Conservation (phyloP, 2,797 vertebrate species). For the Tiaroga cobitis region DNA sequence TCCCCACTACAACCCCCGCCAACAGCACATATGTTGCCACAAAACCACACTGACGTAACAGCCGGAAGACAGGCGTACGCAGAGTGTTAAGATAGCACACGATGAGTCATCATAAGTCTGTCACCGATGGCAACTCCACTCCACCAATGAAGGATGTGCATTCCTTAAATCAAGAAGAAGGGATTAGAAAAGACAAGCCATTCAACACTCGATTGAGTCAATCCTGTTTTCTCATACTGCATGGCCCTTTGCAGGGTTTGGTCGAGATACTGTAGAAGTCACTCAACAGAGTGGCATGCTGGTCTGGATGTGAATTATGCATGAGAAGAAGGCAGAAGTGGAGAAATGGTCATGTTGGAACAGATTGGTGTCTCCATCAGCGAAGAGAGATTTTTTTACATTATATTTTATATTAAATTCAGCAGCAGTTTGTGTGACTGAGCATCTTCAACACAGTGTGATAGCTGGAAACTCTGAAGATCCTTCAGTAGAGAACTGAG, state of each 20-base stretch:
- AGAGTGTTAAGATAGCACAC: constrained; percentile 21
- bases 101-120: constrained; percentile 49
- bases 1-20: constrained; percentile 34
- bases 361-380: constrained; percentile 50
- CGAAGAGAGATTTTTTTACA: constrained; percentile 30
- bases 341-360: constrained; percentile 46
- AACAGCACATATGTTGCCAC: constrained; percentile 41
- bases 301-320: constrained; percentile 47
- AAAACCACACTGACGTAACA: constrained; percentile 42
- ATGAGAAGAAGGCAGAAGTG: constrained; percentile 35
- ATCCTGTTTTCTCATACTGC: not conserved
- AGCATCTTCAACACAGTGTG: constrained; percentile 40
- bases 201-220: constrained; percentile 10
- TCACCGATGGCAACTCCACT: constrained; percentile 40
- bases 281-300: constrained; percentile 32
- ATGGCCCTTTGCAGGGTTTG: not conserved
- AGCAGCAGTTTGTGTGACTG: constrained; percentile 47
- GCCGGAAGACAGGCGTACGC: constrained; percentile 33
- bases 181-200: constrained; percentile 21
- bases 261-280: constrained; percentile 12
- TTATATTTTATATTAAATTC: constrained; percentile 17
- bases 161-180: constrained; percentile 14
- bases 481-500: not conserved
- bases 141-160: constrained; percentile 29
- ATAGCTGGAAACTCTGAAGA: constrained; percentile 23